Evolutionary conservation across 2,888 invertebrate species (phyloP).

Genomic region (Aspidiotus rigidus): DNA sequence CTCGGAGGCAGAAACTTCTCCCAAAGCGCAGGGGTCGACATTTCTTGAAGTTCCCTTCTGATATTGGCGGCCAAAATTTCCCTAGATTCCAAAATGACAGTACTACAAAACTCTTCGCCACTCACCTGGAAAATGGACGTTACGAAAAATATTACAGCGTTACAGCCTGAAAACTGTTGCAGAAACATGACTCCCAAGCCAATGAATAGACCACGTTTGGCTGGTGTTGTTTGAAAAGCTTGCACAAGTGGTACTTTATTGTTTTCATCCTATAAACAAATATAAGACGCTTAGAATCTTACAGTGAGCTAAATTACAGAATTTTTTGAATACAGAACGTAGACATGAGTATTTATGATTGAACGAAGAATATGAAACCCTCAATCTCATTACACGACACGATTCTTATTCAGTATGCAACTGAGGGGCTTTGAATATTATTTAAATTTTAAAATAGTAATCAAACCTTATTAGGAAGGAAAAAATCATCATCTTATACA

Average conservation of each 20-base stretch:
- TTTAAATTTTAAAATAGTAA: too few species aligned
- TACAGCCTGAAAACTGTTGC: conserved; percentile 78
- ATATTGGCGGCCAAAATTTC: too few species aligned
- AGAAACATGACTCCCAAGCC: conserved; percentile 76
- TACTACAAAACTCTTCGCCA: neutral
- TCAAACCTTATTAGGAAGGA: too few species aligned
- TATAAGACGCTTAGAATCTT: neutral
- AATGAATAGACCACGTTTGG: conserved; percentile 59
- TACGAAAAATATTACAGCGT: conserved; percentile 73
- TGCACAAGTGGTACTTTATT: conserved; percentile 50
- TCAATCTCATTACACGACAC: too few species aligned
- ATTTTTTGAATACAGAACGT: too few species aligned
- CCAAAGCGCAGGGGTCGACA: too few species aligned
- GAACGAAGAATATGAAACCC: too few species aligned
- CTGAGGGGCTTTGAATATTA: too few species aligned
- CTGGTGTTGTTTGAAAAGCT: conserved; percentile 53
- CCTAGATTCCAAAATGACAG: neutral
- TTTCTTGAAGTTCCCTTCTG: neutral
- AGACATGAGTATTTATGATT: too few species aligned
- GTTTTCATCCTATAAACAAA: conserved; percentile 43
- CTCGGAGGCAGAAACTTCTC: neutral
- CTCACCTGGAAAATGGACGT: conserved; percentile 57
- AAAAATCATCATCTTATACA: too few species aligned
- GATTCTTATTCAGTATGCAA: too few species aligned
- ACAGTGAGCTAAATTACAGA: neutral